Conservation (phyloP, 2,888 invertebrate genomes). For the Ornithoptera alexandrae region DNA sequence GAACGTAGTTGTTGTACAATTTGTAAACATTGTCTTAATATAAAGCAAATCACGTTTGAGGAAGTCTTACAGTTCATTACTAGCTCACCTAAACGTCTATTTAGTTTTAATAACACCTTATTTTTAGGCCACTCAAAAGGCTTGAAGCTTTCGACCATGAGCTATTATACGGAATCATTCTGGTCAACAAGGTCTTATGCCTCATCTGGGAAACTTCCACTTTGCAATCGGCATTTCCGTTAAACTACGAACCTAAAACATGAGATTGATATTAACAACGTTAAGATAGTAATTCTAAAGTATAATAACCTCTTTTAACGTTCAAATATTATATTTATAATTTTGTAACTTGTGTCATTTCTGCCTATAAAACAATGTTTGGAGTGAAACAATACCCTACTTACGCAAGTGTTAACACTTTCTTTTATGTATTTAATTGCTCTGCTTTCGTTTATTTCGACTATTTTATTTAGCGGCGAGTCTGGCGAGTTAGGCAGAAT, state of each 20-base stretch:
- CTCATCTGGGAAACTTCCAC: slow-evolving; percentile 12
- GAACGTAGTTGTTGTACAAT: too few species aligned
- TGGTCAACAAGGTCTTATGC: slow-evolving; percentile 10
- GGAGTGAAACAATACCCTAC: neutral
- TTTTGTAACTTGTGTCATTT: neutral
- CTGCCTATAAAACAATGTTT: neutral
- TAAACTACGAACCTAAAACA: neutral
- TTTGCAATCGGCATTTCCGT: neutral
- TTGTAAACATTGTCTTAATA: too few species aligned
- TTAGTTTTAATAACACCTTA: neutral
- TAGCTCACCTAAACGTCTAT: neutral
- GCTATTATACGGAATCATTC: neutral
- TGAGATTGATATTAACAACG: neutral
- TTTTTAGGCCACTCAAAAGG: neutral
- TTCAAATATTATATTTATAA: neutral
- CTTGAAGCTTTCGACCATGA: neutral
- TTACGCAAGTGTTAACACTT: neutral
- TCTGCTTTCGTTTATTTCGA: neutral
- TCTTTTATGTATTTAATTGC: neutral
- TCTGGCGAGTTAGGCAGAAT: neutral
- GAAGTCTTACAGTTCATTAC: neutral
- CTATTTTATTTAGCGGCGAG: neutral
- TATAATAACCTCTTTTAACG: neutral
- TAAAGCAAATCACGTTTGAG: too few species aligned
- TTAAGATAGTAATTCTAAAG: neutral